Conservation (phyloP, 2,113 vertebrate genomes). For the Pedetes capensis region DNA sequence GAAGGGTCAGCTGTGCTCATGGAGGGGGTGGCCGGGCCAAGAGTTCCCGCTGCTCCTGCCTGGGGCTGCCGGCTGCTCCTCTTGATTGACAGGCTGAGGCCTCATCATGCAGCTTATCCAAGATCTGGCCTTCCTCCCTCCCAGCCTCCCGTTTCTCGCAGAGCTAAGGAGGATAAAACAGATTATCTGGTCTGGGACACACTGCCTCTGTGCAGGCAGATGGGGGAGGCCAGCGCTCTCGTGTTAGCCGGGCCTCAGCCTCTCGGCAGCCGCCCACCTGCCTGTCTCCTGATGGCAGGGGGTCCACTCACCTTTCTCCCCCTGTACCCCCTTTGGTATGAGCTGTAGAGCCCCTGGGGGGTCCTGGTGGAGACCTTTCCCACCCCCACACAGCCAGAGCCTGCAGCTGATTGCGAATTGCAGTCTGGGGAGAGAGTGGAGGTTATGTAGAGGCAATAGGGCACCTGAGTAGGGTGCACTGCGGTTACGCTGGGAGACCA, state of each 20-base stretch:
- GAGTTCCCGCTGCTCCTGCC: not conserved
- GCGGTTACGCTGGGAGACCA: not conserved
- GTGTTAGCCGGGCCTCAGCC: not conserved
- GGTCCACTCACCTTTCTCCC: not conserved
- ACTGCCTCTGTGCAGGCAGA: no score
- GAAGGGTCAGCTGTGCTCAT: not conserved
- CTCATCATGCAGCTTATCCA: not conserved
- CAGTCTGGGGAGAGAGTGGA: no score
- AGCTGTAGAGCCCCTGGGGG: no score
- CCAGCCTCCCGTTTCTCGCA: not conserved
- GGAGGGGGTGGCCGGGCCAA: not conserved
- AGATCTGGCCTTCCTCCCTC: not conserved
- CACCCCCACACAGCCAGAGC: no score
- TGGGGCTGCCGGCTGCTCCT: not conserved
- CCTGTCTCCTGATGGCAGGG: not conserved
- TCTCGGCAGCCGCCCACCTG: no score
- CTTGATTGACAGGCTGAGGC: not conserved
- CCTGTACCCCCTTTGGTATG: no score
- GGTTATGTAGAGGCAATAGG: not conserved
- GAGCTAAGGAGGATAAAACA: no score
- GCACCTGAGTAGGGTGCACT: no score
- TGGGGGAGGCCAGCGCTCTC: not conserved
- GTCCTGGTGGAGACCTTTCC: no score
- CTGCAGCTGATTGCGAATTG: no score
- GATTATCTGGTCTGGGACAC: not conserved